Base-by-base conservation (phyloP, 2,888 invertebrate species). In the Lissonota sp. region DNA sequence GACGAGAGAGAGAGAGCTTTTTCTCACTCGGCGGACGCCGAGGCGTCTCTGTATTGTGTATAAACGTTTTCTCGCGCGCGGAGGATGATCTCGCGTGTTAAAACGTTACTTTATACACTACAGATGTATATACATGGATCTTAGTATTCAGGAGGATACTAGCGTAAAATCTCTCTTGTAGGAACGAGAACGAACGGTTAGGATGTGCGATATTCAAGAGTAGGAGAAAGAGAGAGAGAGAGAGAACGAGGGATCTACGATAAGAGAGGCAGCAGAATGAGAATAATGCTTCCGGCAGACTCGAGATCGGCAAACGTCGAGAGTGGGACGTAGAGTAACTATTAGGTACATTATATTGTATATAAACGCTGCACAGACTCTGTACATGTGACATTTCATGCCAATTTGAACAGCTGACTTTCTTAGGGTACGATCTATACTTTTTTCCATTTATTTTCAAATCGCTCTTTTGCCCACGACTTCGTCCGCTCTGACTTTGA, bases 271-370 rank as follows among this genome's bases (percentile, higher is more conserved):
- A 79, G 71, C 78, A 80, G 75, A 71, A 71, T 72, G 81, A 84
- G 83, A 81, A 82, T 83, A 84, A 84, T 83, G 83, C 84, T 84
- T 83, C 84, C 84, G 84, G 84, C 84, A 84, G 83, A 67, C 81
- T 83, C 78, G 70, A 83, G 81, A 82, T 64, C 81, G 63, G 73
- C 77, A 72, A 84, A 84, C 74, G 62, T 66, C 77, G 78, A 81
- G 77, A 80, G 81, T 83, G 81, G 83, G 83, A 83, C 71, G 83
- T 82, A 66, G 49, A 53, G 60, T 71, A 62, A 77, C 77, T 74
- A 81, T 81, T 78, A 78, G 55, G 57, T 69, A 74, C 74, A 60
- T 75, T 69, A 77, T 64, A 63, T 26, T 63, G 14, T 39, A 70
- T 58, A 63, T 12, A 42, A 40, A 46, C 51, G 42, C 51, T 72